phyloP scores from a whole-genome alignment of 2,797 vertebrate species.

The Echiichthys vipera region DNA sequence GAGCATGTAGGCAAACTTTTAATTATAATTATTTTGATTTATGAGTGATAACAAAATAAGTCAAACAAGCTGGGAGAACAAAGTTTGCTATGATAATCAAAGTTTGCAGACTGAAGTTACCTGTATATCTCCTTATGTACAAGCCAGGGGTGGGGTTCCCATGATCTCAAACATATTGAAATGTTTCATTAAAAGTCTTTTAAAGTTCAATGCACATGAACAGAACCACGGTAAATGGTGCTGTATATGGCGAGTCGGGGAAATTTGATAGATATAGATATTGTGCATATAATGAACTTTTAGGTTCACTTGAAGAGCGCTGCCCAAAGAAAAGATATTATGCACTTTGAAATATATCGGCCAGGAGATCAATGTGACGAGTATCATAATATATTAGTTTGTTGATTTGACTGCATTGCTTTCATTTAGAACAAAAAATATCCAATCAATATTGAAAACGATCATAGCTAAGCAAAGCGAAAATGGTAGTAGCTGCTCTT shows the following conservation, averaged over 20 bases:
- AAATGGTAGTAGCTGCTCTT: too few species aligned
- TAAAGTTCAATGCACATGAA: not conserved
- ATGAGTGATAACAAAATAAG: not conserved
- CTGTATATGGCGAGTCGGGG: not conserved
- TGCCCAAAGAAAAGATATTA: not conserved
- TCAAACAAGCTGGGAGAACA: not conserved
- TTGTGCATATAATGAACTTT: not conserved
- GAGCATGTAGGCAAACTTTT: not conserved
- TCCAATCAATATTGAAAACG: too few species aligned
- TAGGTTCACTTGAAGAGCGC: not conserved
- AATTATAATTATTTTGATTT: not conserved
- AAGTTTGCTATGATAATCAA: not conserved
- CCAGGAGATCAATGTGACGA: not conserved
- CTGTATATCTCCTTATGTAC: not conserved
- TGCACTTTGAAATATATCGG: not conserved
- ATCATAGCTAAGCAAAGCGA: too few species aligned
- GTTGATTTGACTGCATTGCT: too few species aligned
- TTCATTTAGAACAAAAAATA: too few species aligned
- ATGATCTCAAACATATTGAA: not conserved
- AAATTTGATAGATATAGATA: not conserved
- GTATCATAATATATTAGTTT: not conserved
- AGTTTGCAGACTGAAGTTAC: not conserved
- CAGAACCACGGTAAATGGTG: not conserved
- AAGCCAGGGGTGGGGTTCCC: not conserved
- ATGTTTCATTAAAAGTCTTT: not conserved